phyloP scores from a whole-genome alignment of 2,113 vertebrate genomes.

The Empidonax traillii region DNA sequence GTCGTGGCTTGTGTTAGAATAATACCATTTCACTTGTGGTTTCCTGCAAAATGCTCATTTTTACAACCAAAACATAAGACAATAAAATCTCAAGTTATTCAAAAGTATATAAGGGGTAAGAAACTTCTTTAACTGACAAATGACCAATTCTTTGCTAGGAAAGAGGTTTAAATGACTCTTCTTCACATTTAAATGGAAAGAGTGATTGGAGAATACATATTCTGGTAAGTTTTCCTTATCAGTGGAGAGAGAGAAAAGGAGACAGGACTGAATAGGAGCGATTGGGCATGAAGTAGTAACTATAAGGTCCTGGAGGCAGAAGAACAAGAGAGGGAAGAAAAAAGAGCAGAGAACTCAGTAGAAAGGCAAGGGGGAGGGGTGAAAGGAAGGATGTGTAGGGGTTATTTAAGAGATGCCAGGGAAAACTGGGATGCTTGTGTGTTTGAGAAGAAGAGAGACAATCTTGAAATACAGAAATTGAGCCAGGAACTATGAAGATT shows the following conservation, averaged over 20 bases:
- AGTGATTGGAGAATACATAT: slow-evolving; percentile 17
- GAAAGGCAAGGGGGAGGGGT: slow-evolving; percentile 17
- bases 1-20: neutral
- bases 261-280: neutral
- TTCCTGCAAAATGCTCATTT: neutral
- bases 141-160: neutral
- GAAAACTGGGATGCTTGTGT: neutral
- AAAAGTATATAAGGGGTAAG: neutral
- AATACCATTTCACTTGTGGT: neutral
- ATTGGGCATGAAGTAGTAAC: slow-evolving; percentile 47
- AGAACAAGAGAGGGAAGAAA: slow-evolving; percentile 25
- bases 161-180: slow-evolving; percentile 5
- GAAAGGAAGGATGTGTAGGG: neutral
- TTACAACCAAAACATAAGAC: neutral
- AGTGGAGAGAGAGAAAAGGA: neutral
- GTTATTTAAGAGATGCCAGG: slow-evolving; percentile 24
- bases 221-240: slow-evolving; percentile 55
- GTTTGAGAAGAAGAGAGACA: neutral
- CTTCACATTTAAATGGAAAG: slow-evolving; percentile 50
- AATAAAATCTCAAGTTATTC: neutral
- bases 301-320: slow-evolving; percentile 29
- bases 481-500: neutral
- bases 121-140: slow-evolving; percentile 39
- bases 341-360: slow-evolving; percentile 25
- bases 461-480: neutral